phyloP scores from a whole-genome alignment of 2,113 vertebrate genomes.

The Mastomys coucha region DNA sequence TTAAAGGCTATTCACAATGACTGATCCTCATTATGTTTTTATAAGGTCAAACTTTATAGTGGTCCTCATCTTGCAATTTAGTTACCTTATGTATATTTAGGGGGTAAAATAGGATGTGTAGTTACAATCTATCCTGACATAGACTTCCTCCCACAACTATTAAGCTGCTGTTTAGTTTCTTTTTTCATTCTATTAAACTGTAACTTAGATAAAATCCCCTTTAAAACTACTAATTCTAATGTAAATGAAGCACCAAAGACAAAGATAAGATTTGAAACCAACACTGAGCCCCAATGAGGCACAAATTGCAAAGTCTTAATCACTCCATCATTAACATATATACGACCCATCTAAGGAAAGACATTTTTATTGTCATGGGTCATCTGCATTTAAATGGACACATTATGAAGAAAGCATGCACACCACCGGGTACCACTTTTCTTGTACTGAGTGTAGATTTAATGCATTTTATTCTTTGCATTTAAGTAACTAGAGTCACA shows the following conservation, averaged over 20 bases:
- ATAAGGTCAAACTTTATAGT: background rate
- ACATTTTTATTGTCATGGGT: conserved; percentile 58
- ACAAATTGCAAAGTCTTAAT: conserved; percentile 48
- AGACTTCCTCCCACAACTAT: background rate
- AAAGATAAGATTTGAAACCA: conserved; percentile 28
- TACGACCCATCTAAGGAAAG: background rate
- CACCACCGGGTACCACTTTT: background rate
- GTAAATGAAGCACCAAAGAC: conserved; percentile 44
- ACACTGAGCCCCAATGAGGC: conserved; percentile 43
- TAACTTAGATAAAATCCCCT: conserved; percentile 56
- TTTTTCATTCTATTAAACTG: conserved; percentile 12
- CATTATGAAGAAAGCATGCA: conserved; percentile 53
- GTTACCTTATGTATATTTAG: background rate
- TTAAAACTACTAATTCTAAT: conserved; percentile 66
- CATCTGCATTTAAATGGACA: conserved; percentile 79
- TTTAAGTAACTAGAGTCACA: conserved; percentile 26
- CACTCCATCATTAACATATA: conserved; percentile 49
- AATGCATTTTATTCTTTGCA: background rate
- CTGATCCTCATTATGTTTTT: background rate
- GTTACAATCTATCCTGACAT: background rate
- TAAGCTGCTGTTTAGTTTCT: background rate
- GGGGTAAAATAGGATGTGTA: background rate
- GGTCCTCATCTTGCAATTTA: background rate
- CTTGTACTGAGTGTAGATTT: background rate
- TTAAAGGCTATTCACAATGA: background rate